Evolutionary conservation across 1,140 invertebrate species (phyloP), one percentile per base, ranked within the genome.

Genomic region (Parapsyche elsis): DNA sequence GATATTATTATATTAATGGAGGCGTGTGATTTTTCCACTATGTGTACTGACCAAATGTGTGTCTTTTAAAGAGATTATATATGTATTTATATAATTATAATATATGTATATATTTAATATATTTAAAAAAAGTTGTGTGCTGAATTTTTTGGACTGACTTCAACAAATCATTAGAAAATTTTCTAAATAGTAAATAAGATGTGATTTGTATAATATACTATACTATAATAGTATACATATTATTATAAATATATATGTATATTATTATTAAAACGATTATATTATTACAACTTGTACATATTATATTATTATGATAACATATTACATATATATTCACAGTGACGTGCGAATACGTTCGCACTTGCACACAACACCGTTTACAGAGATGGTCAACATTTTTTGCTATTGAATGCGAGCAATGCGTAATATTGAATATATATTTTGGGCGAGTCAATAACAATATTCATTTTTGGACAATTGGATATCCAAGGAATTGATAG

Each of bases 31-130:
- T 73, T 57, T 71, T 73, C 44, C 73, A 57, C 46, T 46, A 77
- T 38, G 57, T 80, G 79, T 80, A 80, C 79, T 80, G 79, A 80
- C 79, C 79, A 80, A 80, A 75, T 75, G 57, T 80, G 79, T 80
- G 79, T 80, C 79, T 80, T 80, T 80, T 73, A 49, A 75, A 74
- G 19, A 71, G 57, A 57, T 49, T 78, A 70, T 78, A 78, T 26
- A 59, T 61, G 30, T 24, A 61, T 61, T 21, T 24, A 44, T 64
- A 16, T 49, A 19, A 2, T 10, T 73, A 45, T n/a, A 44, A 19
- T 7, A 73, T 24, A 75, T 44, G 7, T n/a, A 24, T 19, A 46
- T 53, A 53, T 53, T 46, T 38, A 19, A 46, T 46, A 73, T 38
- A 23, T 26, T 10, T 19, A 73, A 9, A 57, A 76, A 59, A 64